Evolutionary conservation across 1,140 invertebrate species (phyloP), one percentile per base, ranked within the genome.

Genomic region (Scaptomyza montana): DNA sequence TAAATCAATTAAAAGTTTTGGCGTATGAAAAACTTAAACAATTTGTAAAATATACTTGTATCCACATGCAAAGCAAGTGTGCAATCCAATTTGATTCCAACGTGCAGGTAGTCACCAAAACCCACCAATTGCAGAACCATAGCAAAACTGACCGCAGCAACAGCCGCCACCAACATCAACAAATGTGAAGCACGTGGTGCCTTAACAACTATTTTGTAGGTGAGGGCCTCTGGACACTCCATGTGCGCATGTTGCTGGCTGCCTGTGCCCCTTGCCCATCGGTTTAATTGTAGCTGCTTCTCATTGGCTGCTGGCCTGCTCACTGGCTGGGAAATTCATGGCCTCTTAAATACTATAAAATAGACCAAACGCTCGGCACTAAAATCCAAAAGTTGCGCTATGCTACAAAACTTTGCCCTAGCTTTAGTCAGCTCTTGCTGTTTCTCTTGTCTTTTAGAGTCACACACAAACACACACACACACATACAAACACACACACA

Each of bases 311-410:
- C 55, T 25, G 21, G 3, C 21, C 21, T 46, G 47, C 21, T 12
- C 76, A 65, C 61, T 85, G 78, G 68, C 62, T 57, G 50, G 78
- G 57, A 76, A 86, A 87, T 87, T 86, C 82, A 86, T 86, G 82
- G 82, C 74, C 82, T 87, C 82, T 86, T 87, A 87, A 86, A 87
- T 82, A 80, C 82, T 82, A 79, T 81, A 86, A 86, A 86, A 86
- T 86, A 80, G 78, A 87, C 82, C 82, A 76, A 78, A 71, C 76
- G 68, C 65, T 66, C 78, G 82, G 72, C 72, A 82, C 82, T 87
- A 81, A 87, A 87, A 86, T 78, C 60, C 67, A 82, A 86, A 86
- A 87, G 82, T 86, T 87, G 78, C 63, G 68, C 70, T 54, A 73
- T 49, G 41, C 50, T 63, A 9, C 43, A 47, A 76, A 86, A 87